Percentiles rank a stretch among this genome's conserved stretches.
phyloP scores from a whole-genome alignment of 2,888 invertebrate species.

The Neoitamus cyanurus region DNA sequence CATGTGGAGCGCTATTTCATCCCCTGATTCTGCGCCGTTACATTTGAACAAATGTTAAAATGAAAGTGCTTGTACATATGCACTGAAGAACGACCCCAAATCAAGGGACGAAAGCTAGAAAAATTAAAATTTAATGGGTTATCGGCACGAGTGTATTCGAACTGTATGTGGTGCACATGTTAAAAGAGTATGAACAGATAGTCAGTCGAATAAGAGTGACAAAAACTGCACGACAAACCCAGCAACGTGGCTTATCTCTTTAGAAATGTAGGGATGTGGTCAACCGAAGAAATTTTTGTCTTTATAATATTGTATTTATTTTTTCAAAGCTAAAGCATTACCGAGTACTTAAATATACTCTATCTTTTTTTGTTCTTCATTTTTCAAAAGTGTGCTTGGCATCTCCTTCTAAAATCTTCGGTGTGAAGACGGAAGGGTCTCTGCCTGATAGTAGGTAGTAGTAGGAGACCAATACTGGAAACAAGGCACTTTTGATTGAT shows the following conservation, averaged over 20 bases:
- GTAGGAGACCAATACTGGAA: no score
- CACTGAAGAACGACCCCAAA: neutral
- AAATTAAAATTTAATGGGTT: neutral
- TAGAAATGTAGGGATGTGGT: neutral
- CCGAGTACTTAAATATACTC: no score
- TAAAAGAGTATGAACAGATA: neutral
- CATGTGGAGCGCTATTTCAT: neutral
- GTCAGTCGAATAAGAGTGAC: neutral
- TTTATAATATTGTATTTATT: no score
- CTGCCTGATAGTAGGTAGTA: no score
- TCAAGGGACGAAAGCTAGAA: neutral
- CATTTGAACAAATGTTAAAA: neutral
- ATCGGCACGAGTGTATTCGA: neutral
- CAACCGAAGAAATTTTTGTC: neutral
- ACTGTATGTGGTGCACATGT: neutral
- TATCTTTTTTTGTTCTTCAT: no score
- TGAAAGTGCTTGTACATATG: neutral
- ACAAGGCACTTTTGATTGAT: no score
- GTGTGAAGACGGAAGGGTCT: no score
- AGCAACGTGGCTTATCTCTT: neutral
- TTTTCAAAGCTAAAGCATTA: no score
- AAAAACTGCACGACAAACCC: neutral
- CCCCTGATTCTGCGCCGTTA: neutral
- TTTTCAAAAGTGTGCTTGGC: no score
- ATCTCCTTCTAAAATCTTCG: no score